phyloP scores from a whole-genome alignment of 2,888 invertebrate species.

The Lymantria monacha region DNA sequence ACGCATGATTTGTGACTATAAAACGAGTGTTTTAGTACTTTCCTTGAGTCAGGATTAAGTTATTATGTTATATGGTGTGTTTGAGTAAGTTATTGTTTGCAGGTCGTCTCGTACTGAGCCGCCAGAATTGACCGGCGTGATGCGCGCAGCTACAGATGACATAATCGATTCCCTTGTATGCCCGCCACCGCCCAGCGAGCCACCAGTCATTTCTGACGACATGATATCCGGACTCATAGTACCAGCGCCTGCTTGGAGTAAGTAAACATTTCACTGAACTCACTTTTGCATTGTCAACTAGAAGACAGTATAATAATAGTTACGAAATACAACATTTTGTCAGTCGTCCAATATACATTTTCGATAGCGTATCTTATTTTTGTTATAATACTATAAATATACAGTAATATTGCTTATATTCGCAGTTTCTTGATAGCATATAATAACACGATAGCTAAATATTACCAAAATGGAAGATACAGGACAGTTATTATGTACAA shows the following conservation, averaged over 20 bases:
- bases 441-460: no score
- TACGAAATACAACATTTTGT: no score
- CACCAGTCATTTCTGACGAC: slow-evolving; percentile 96
- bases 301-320: no score
- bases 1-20: slow-evolving; percentile 14
- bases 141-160: slow-evolving; percentile 94
- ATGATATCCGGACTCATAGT: slow-evolving; percentile 98
- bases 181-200: slow-evolving; percentile 97
- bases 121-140: slow-evolving; percentile 88
- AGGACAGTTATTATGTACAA: no score
- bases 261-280: slow-evolving; percentile 65
- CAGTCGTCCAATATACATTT: no score
- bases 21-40: slow-evolving; percentile 19
- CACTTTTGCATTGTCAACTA: no score
- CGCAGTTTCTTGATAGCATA: no score
- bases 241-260: slow-evolving; percentile 97
- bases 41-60: not conserved
- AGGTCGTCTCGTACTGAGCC: slow-evolving; percentile 92
- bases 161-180: slow-evolving; percentile 97
- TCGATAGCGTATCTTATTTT: no score
- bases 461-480: no score
- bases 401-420: no score
- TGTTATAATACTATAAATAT: no score
- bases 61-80: not conserved
- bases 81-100: slow-evolving; percentile 25